Percentiles rank a stretch among this genome's conserved stretches.
phyloP scores from a whole-genome alignment of 2,797 vertebrate genomes.

The Eurystomus glaucurus region DNA sequence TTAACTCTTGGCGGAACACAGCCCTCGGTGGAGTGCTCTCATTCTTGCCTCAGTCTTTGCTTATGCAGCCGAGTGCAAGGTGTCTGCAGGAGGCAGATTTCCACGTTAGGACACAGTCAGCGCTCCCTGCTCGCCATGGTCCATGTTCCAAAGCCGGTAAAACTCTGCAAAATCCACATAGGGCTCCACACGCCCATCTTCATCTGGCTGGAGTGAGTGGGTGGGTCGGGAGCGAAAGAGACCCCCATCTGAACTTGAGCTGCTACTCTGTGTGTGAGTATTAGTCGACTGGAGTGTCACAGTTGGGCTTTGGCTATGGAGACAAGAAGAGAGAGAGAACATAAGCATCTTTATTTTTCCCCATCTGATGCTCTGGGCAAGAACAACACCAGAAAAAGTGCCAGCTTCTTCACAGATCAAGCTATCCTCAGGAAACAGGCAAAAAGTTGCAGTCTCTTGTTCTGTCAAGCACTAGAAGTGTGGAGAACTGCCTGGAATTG shows the following conservation, averaged over 20 bases:
- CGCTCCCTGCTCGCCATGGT: slow-evolving; percentile 87
- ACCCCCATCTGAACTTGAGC: slow-evolving; percentile 94
- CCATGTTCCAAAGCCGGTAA: slow-evolving; percentile 93
- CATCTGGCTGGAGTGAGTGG: slow-evolving; percentile 93
- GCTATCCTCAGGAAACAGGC: background rate
- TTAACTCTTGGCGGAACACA: background rate
- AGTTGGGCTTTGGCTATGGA: slow-evolving; percentile 93
- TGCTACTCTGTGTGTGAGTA: slow-evolving; percentile 98
- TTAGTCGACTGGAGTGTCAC: slow-evolving; percentile 96
- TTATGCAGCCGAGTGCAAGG: fast-evolving
- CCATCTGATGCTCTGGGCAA: background rate
- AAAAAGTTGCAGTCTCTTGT: background rate
- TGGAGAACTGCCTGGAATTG: background rate
- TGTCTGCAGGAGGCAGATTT: background rate
- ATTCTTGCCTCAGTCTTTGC: slow-evolving; percentile 8
- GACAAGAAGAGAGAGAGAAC: background rate
- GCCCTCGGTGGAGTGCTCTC: background rate
- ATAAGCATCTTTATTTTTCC: background rate
- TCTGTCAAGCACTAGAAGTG: background rate
- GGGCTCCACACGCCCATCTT: slow-evolving; percentile 94
- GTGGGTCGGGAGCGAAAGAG: slow-evolving; percentile 92
- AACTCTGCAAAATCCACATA: slow-evolving; percentile 98
- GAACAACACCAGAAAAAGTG: background rate
- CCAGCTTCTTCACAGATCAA: background rate
- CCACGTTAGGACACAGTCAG: slow-evolving; percentile 76